Conservation (phyloP, 2,888 invertebrate species). For the Sminthurinus aureus region DNA sequence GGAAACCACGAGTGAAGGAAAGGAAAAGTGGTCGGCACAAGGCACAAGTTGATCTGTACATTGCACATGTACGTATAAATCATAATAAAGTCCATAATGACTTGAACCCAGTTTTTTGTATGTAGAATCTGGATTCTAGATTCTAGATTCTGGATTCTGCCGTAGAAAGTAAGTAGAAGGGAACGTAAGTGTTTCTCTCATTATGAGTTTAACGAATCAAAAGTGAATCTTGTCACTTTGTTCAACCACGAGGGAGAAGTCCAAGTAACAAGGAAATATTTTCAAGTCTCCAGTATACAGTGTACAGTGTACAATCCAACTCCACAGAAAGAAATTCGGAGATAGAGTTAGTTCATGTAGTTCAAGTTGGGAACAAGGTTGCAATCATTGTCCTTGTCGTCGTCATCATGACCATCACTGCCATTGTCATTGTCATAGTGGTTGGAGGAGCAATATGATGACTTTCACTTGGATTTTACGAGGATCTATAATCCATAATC, state of each 20-base stretch:
- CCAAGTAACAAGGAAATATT: no score
- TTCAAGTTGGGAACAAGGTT: neutral
- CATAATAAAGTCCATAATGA: constrained; percentile 14
- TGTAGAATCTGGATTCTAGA: no score
- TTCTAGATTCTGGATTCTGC: neutral
- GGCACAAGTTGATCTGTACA: no score
- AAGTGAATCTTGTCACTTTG: constrained; percentile 12
- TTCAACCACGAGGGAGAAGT: neutral
- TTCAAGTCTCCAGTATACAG: neutral
- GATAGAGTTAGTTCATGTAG: neutral
- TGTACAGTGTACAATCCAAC: neutral
- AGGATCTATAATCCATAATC: neutral
- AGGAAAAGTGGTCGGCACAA: no score
- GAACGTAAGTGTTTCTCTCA: no score
- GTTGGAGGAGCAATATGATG: neutral
- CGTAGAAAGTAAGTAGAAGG: neutral
- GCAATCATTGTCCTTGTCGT: no score
- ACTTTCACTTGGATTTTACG: neutral
- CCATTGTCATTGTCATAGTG: no score
- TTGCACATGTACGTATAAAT: no score
- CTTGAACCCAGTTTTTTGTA: constrained; percentile 18
- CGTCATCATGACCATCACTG: no score
- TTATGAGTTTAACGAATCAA: constrained; percentile 15
- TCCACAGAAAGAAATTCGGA: neutral
- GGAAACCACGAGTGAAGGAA: no score